Evolutionary conservation across 2,797 vertebrate genomes (phyloP).

Genomic region (Chiloscyllium punctatum): DNA sequence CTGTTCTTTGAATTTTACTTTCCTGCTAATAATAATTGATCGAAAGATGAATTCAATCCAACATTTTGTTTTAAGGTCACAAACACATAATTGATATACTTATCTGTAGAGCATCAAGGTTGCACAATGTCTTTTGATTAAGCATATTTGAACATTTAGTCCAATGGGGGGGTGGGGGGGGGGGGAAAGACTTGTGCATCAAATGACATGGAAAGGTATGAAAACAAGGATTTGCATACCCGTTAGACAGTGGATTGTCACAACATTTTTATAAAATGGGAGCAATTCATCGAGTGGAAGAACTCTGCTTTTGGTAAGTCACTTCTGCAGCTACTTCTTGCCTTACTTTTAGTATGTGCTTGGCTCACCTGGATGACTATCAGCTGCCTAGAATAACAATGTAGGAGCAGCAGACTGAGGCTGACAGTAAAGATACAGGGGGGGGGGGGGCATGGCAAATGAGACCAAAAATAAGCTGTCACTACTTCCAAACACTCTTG

Average conservation of each 20-base stretch:
- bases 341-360: background rate
- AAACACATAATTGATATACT: background rate
- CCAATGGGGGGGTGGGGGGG: background rate
- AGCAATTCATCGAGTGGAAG: background rate
- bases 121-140: background rate
- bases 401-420: background rate
- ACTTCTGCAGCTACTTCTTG: no score
- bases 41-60: background rate
- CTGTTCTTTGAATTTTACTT: background rate
- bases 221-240: background rate
- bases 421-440: background rate
- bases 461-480: background rate
- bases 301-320: background rate
- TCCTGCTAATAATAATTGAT: background rate
- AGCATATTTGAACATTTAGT: background rate
- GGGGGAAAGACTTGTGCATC: background rate
- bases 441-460: no score
- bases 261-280: background rate
- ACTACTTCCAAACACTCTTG: background rate
- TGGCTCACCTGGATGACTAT: no score
- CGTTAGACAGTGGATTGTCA: background rate
- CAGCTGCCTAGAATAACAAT: background rate
- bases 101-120: background rate
- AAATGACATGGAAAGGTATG: background rate
- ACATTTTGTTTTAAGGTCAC: background rate